A percentile compares a stretch with the other conserved stretches of the same genome.
Conservation (phyloP, 2,888 invertebrate species). For the Sesamia inferens region DNA sequence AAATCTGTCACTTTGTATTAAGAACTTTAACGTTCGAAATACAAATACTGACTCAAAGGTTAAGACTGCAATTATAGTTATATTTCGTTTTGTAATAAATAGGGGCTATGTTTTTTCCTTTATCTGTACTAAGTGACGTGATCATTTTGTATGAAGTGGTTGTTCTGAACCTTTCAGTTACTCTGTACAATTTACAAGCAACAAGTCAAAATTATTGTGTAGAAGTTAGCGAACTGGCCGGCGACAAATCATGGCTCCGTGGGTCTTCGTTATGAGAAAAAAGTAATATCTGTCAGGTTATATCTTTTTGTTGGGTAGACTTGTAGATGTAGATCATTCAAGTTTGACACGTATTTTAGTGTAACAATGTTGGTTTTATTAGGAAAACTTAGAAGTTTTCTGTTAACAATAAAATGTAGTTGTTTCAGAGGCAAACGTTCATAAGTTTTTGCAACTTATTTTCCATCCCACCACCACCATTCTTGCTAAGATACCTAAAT, state of each 20-base stretch:
- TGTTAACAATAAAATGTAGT: slow-evolving; percentile 16
- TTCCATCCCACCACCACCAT: neutral
- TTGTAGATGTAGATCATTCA: slow-evolving; percentile 13
- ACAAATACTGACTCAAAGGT: too few relatives aligned
- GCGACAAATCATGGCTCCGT: slow-evolving; percentile 45
- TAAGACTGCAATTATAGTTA: too few relatives aligned
- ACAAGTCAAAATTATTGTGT: slow-evolving; percentile 60
- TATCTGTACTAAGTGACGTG: neutral
- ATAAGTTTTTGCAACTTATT: neutral
- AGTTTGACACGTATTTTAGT: slow-evolving; percentile 11
- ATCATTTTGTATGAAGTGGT: neutral
- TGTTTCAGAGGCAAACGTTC: neutral
- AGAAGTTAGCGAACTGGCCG: slow-evolving; percentile 41
- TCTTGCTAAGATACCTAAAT: neutral
- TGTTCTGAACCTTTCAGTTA: slow-evolving; percentile 8
- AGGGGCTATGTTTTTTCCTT: too few relatives aligned
- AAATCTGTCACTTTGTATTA: too few relatives aligned
- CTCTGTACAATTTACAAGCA: slow-evolving; percentile 51
- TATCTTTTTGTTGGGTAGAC: slow-evolving; percentile 18
- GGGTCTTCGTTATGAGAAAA: slow-evolving; percentile 45
- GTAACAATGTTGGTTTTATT: slow-evolving; percentile 24
- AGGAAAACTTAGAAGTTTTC: neutral
- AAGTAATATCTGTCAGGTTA: slow-evolving; percentile 49
- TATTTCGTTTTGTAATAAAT: too few relatives aligned
- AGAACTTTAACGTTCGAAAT: too few relatives aligned